phyloP scores from a whole-genome alignment of 2,888 invertebrate species.

The Tenodera sinensis region DNA sequence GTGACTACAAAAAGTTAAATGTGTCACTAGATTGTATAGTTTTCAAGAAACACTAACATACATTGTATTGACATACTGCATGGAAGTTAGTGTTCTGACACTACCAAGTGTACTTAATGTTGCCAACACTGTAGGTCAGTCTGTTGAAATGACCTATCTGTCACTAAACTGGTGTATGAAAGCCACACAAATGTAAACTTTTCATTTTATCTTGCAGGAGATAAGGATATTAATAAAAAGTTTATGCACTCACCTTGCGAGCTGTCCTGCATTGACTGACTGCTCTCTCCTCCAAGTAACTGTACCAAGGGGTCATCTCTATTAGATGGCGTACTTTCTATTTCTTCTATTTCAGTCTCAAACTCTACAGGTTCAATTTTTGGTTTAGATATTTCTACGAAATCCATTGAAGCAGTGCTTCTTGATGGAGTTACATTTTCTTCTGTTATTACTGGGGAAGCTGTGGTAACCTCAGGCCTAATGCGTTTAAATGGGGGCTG shows the following conservation, averaged over 20 bases:
- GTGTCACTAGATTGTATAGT: too few relatives aligned
- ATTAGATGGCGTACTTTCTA: slow-evolving; percentile 2
- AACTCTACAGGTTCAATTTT: slow-evolving; percentile 31
- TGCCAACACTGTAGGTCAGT: too few relatives aligned
- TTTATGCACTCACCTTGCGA: background rate
- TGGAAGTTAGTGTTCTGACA: too few relatives aligned
- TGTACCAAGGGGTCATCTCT: slow-evolving; percentile 20
- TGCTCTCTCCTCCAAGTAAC: slow-evolving; percentile 22
- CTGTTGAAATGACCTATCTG: too few relatives aligned
- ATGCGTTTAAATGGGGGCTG: slow-evolving; percentile 7
- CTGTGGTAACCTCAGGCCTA: background rate
- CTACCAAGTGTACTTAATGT: too few relatives aligned
- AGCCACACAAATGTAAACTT: too few relatives aligned
- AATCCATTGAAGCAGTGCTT: background rate
- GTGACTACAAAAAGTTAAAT: too few relatives aligned
- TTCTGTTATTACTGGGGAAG: slow-evolving; percentile 5
- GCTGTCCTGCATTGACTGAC: slow-evolving; percentile 21
- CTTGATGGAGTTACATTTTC: background rate
- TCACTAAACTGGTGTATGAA: too few relatives aligned
- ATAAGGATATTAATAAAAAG: background rate
- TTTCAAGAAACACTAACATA: too few relatives aligned
- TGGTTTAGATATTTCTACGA: slow-evolving; percentile 26
- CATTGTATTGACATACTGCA: too few relatives aligned
- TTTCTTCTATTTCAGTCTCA: slow-evolving; percentile 27
- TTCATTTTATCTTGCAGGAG: too few relatives aligned